Conservation (phyloP, 1,140 invertebrate species). For the Drosophila obscura region DNA sequence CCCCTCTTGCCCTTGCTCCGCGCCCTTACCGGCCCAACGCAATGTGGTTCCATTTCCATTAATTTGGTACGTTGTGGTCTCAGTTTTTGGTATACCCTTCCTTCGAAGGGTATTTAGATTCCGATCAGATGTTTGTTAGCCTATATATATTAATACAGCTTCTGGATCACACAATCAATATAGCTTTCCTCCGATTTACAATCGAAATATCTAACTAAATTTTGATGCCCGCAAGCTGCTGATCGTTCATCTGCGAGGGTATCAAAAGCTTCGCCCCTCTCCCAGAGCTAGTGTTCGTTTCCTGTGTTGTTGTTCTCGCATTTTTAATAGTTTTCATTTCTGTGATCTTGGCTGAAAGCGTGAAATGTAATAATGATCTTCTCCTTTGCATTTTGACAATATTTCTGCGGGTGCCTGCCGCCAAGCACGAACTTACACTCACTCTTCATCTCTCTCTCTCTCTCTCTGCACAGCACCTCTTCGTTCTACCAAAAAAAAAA, state of each 20-base stretch:
- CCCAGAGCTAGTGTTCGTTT: too few relatives aligned
- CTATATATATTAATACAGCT: too few relatives aligned
- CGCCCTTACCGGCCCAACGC: constrained; percentile 21
- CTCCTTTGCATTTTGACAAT: constrained; percentile 80
- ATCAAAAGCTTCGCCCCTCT: too few relatives aligned
- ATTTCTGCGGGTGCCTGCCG: constrained; percentile 67
- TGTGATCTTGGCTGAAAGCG: constrained; percentile 65
- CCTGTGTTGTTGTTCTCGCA: neutral
- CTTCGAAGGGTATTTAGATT: too few relatives aligned
- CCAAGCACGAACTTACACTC: constrained; percentile 35
- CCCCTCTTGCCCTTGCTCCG: constrained; percentile 8
- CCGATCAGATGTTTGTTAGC: too few relatives aligned
- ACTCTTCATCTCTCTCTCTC: neutral
- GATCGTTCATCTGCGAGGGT: too few relatives aligned
- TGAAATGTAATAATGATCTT: constrained; percentile 81
- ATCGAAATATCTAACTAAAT: too few relatives aligned
- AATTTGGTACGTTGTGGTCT: constrained; percentile 74
- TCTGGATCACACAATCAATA: too few relatives aligned
- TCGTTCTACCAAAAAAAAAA: constrained; percentile 4
- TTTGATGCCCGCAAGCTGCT: too few relatives aligned
- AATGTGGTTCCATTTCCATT: constrained; percentile 78
- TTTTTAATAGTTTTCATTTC: constrained; percentile 47
- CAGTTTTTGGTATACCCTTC: constrained; percentile 4
- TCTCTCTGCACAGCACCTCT: too few relatives aligned
- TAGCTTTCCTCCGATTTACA: too few relatives aligned